A percentile compares a stretch with the other conserved stretches of the same genome.
These are phyloP conservation scores for Phengaris alcon DNA, from an alignment of 2,888 invertebrate species.

Conservation along the genomic window DNA sequence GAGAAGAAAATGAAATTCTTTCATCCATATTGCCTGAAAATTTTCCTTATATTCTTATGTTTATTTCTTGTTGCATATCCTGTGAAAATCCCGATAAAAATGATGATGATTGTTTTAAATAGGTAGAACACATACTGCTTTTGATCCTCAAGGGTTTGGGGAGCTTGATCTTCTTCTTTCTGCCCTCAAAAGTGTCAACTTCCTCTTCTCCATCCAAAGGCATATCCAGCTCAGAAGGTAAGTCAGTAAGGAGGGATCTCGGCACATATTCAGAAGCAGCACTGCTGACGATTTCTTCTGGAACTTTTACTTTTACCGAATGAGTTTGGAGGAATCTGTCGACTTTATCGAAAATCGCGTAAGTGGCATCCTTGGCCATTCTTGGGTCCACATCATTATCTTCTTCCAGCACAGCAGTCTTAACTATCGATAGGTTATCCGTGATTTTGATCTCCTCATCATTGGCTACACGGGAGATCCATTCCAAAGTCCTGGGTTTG, in stretches of 20 bases:
- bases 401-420: conserved; percentile 75
- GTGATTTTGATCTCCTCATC: conserved; percentile 86
- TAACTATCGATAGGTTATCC: conserved; percentile 86
- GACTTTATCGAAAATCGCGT: conserved; percentile 84
- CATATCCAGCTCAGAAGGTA: conserved; percentile 84
- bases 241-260: conserved; percentile 79
- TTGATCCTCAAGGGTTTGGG: conserved; percentile 75
- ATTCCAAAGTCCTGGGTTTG: conserved; percentile 87
- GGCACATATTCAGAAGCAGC: conserved; percentile 81
- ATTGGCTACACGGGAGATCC: conserved; percentile 83
- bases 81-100: background rate
- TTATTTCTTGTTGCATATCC: background rate
- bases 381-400: conserved; percentile 64
- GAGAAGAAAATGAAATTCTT: conserved; percentile 34
- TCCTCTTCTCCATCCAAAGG: conserved; percentile 82
- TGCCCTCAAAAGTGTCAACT: conserved; percentile 67
- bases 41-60: background rate
- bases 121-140: conserved; percentile 59
- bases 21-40: background rate
- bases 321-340: conserved; percentile 88
- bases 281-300: conserved; percentile 80
- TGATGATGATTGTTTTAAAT: background rate
- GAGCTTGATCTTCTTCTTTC: conserved; percentile 75
- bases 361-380: conserved; percentile 74
- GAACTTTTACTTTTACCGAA: conserved; percentile 86